Evolutionary conservation across 2,888 invertebrate species (phyloP).

Genomic region (Glomeris marginata): DNA sequence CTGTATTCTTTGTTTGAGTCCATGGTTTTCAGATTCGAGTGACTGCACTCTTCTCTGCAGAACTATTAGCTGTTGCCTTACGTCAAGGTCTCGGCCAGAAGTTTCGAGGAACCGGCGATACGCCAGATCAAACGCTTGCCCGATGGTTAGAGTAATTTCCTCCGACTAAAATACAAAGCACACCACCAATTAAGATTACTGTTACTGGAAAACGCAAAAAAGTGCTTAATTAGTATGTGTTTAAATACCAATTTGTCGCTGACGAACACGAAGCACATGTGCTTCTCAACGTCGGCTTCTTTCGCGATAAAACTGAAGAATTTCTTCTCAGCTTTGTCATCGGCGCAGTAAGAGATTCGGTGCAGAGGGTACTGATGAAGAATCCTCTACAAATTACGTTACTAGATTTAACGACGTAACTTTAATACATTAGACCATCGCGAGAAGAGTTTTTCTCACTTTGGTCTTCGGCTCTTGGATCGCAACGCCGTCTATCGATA

Average conservation of each 20-base stretch:
- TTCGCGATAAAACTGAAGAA: constrained; percentile 94
- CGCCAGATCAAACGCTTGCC: constrained; percentile 95
- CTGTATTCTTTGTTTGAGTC: constrained; percentile 63
- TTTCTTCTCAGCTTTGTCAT: constrained; percentile 94
- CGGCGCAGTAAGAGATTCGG: constrained; percentile 96
- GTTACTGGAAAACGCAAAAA: background rate
- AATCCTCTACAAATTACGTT: constrained; percentile 40
- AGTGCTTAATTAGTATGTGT: constrained; percentile 1
- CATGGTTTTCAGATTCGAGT: constrained; percentile 68
- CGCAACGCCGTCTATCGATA: constrained; percentile 92
- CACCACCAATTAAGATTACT: background rate
- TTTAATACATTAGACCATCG: background rate
- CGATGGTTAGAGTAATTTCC: constrained; percentile 93
- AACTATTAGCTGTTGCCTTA: constrained; percentile 56
- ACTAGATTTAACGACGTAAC: background rate
- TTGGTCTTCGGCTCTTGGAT: constrained; percentile 58
- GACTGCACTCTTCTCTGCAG: constrained; percentile 76
- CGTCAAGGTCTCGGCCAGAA: constrained; percentile 73
- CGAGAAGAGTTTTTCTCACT: constrained; percentile 24
- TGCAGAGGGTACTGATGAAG: constrained; percentile 91
- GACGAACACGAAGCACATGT: constrained; percentile 93
- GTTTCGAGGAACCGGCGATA: constrained; percentile 85
- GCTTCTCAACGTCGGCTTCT: constrained; percentile 57
- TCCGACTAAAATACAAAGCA: constrained; percentile 48
- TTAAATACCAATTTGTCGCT: constrained; percentile 68